These are phyloP conservation scores for Drosophila longiperda DNA, from an alignment of 2,888 invertebrate species.

Conservation along the genomic window DNA sequence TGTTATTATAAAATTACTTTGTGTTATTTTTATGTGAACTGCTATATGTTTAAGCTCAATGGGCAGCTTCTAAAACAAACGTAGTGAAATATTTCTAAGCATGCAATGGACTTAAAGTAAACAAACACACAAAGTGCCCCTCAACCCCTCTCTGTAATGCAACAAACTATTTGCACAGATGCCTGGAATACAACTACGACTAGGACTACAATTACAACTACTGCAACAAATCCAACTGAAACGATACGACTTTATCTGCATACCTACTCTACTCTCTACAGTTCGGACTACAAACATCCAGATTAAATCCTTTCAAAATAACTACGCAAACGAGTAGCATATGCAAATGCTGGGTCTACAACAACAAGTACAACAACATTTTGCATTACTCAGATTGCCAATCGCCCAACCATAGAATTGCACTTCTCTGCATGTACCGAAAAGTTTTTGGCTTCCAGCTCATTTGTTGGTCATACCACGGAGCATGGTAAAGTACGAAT, in stretches of 20 bases:
- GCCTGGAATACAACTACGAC: slow-evolving; percentile 6
- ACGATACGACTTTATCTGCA: slow-evolving; percentile 24
- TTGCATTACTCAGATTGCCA: slow-evolving; percentile 78
- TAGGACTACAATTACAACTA: slow-evolving; percentile 5
- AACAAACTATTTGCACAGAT: slow-evolving; percentile 60
- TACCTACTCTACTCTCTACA: slow-evolving; percentile 34
- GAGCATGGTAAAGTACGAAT: slow-evolving; percentile 83
- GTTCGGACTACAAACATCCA: slow-evolving; percentile 40
- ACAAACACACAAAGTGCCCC: slow-evolving; percentile 23
- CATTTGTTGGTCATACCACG: slow-evolving; percentile 79
- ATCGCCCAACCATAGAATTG: background rate
- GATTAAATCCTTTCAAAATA: slow-evolving; percentile 76
- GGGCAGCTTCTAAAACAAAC: slow-evolving; percentile 16
- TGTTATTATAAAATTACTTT: background rate
- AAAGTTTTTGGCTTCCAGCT: slow-evolving; percentile 71
- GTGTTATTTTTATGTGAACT: background rate
- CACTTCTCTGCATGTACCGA: slow-evolving; percentile 48
- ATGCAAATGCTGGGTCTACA: slow-evolving; percentile 65
- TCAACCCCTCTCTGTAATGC: slow-evolving; percentile 13
- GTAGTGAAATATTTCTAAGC: slow-evolving; percentile 25
- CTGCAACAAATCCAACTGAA: background rate
- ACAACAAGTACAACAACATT: slow-evolving; percentile 65
- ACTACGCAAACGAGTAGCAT: slow-evolving; percentile 69
- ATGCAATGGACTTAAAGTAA: slow-evolving; percentile 29
- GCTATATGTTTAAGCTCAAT: background rate